Conservation (phyloP, 2,888 invertebrate genomes). For the Ochropacha duplaris region DNA sequence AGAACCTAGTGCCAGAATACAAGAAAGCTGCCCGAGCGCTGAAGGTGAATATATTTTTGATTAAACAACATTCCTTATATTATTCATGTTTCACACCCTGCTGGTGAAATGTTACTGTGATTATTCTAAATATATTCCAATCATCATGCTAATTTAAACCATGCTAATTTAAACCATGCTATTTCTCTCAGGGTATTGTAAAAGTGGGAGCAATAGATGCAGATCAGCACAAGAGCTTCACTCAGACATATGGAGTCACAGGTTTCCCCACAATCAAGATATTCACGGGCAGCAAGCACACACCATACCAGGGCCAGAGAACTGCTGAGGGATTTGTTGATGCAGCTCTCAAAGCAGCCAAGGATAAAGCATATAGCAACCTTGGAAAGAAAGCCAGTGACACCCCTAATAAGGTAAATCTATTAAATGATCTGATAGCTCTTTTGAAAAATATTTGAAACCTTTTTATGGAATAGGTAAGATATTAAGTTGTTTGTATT, state of each 20-base stretch:
- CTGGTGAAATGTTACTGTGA: too few relatives aligned
- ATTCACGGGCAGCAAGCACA: slow-evolving; percentile 94
- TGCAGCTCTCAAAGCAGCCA: slow-evolving; percentile 90
- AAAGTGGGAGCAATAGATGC: slow-evolving; percentile 98
- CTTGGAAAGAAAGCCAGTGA: slow-evolving; percentile 84
- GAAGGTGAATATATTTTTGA: slow-evolving; percentile 83
- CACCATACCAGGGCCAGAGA: slow-evolving; percentile 92
- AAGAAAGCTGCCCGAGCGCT: slow-evolving; percentile 95
- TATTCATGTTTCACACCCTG: not conserved
- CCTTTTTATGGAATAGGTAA: not conserved
- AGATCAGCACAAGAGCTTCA: slow-evolving; percentile 92
- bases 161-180: not conserved
- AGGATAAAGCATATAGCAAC: slow-evolving; percentile 87
- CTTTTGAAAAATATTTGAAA: slow-evolving; percentile 21
- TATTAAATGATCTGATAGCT: slow-evolving; percentile 22
- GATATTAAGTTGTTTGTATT: not conserved
- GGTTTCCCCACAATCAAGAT: slow-evolving; percentile 99
- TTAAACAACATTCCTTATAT: not conserved
- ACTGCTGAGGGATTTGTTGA: slow-evolving; percentile 94
- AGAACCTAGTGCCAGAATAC: slow-evolving; percentile 95
- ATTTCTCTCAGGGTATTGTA: slow-evolving; percentile 87
- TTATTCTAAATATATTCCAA: too few relatives aligned
- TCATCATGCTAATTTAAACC: too few relatives aligned
- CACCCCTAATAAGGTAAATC: slow-evolving; percentile 68
- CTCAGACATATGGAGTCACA: slow-evolving; percentile 89